These are phyloP conservation scores for Drosophila lacertosa DNA, from an alignment of 1,140 invertebrate genomes.

Conservation along the genomic window DNA sequence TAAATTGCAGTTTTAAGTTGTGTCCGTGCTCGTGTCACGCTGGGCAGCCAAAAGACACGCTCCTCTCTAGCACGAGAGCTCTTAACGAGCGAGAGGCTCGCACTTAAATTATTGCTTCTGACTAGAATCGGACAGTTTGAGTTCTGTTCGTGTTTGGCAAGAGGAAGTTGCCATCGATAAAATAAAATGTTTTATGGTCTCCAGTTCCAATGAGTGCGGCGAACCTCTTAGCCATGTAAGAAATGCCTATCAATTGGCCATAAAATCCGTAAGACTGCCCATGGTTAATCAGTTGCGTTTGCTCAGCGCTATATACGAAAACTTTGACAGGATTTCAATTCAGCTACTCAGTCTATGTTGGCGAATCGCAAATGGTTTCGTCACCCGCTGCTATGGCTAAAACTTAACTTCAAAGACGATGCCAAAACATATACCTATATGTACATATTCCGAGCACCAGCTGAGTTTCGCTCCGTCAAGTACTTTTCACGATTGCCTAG, in stretches of 20 bases:
- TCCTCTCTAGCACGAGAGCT: background rate
- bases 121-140: conserved; percentile 12
- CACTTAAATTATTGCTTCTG: conserved; percentile 63
- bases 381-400: conserved; percentile 12
- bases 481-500: conserved; percentile 34
- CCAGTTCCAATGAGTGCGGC: background rate
- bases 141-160: conserved; percentile 19
- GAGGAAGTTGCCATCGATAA: conserved; percentile 59
- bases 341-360: no score
- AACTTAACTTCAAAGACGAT: conserved; percentile 22
- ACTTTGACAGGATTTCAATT: conserved; percentile 12
- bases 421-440: background rate
- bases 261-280: conserved; percentile 20
- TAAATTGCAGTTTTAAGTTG: background rate
- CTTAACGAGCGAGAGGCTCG: conserved; percentile 27
- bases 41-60: background rate
- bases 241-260: conserved; percentile 42
- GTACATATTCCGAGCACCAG: conserved; percentile 23
- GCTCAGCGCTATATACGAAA: background rate
- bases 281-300: conserved; percentile 26
- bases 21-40: conserved; percentile 8
- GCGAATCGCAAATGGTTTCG: conserved; percentile 11
- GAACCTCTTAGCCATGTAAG: conserved; percentile 11
- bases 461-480: conserved; percentile 23
- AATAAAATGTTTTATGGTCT: conserved; percentile 39